Evolutionary conservation across 2,797 vertebrate species (phyloP).

Genomic region (Tauraco hartlaubi): DNA sequence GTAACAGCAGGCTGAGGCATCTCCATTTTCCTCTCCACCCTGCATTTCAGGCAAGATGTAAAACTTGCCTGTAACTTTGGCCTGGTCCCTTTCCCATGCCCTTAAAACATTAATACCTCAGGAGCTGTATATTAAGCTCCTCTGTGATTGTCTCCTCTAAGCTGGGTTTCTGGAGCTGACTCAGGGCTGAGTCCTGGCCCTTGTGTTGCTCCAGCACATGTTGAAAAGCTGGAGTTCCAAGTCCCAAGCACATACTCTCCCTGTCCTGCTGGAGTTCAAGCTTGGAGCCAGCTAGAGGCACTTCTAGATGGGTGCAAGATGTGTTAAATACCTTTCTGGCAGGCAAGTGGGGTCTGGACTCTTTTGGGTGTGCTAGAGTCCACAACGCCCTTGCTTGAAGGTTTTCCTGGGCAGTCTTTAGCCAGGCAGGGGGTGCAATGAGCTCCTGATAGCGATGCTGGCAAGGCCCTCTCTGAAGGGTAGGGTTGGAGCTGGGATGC

Average conservation of each 20-base stretch:
- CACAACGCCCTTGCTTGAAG: background rate
- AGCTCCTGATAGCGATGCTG: background rate
- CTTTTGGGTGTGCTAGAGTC: background rate
- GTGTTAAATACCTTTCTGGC: background rate
- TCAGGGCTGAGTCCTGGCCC: background rate
- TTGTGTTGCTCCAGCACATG: background rate
- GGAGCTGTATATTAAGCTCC: background rate
- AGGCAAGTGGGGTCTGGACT: background rate
- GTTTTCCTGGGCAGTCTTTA: background rate
- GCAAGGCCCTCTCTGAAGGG: rapidly evolving
- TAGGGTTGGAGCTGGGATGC: background rate
- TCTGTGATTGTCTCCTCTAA: background rate
- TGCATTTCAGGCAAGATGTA: background rate
- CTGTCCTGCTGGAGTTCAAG: background rate
- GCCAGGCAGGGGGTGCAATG: background rate
- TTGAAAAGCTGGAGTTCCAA: background rate
- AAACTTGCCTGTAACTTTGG: background rate
- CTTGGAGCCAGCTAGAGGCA: background rate
- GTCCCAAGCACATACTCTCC: rapidly evolving
- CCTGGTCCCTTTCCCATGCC: background rate
- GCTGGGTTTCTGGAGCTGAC: background rate
- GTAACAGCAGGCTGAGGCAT: background rate
- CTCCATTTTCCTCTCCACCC: background rate
- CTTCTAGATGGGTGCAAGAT: background rate
- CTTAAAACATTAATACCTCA: background rate